A percentile compares a stretch with the other conserved stretches of the same genome.
Evolutionary conservation across 1,140 invertebrate genomes (phyloP).

Genomic region (Eupristina koningsbergeri): DNA sequence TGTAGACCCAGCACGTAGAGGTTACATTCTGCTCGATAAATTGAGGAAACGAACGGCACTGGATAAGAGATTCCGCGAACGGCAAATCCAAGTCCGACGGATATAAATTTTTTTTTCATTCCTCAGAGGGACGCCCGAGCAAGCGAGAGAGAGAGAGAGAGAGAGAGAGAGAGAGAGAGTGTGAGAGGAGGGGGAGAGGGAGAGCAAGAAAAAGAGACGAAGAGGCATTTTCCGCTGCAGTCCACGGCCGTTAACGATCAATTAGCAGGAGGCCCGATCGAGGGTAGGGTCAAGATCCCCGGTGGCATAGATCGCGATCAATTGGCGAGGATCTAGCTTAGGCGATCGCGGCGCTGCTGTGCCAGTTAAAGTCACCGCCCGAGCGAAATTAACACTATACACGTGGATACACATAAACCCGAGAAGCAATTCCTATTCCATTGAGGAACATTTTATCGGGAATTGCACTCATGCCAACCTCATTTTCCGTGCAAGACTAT

Average conservation of each 20-base stretch:
- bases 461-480: neutral
- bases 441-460: neutral
- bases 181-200: neutral
- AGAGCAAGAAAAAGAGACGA: neutral
- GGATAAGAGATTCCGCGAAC: neutral
- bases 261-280: slow-evolving; percentile 3
- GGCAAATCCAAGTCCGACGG: neutral
- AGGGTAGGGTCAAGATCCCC: slow-evolving; percentile 15
- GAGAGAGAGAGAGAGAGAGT: neutral
- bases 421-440: neutral
- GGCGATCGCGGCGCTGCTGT: too few species aligned
- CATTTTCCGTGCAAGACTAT: neutral
- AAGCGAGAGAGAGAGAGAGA: neutral
- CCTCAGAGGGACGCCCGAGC: neutral
- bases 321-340: neutral
- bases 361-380: too few species aligned
- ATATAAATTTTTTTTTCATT: neutral
- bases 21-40: neutral
- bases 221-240: slow-evolving; percentile 11
- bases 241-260: slow-evolving; percentile 20
- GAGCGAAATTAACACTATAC: neutral
- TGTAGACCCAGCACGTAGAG: neutral
- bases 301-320: neutral
- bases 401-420: too few species aligned
- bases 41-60: neutral